phyloP scores from a whole-genome alignment of 1,140 invertebrate species.

The Microplitis demolitor region DNA sequence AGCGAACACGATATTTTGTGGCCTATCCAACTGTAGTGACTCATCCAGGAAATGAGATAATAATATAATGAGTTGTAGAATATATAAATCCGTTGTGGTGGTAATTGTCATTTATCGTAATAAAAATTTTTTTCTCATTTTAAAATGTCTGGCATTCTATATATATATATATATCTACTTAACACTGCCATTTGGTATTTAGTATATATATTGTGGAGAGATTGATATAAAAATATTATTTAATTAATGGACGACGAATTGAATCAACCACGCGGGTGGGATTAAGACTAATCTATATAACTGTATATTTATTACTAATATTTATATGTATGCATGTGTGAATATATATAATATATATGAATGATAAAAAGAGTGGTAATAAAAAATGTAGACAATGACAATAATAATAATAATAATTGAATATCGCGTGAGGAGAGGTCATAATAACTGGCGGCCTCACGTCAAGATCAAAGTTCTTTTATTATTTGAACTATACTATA shows the following conservation, averaged over 20 bases:
- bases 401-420: conserved; percentile 18
- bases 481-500: too few species aligned
- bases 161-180: conserved; percentile 4
- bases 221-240: too few species aligned
- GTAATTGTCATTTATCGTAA: conserved; percentile 15
- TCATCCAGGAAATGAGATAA: conserved; percentile 35
- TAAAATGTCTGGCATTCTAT: background rate
- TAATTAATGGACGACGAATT: background rate
- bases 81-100: background rate
- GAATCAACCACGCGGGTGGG: background rate
- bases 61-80: conserved; percentile 26
- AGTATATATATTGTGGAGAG: too few species aligned
- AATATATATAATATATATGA: background rate
- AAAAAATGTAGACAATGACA: conserved; percentile 14
- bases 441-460: conserved; percentile 16
- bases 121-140: conserved; percentile 1
- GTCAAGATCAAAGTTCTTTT: conserved; percentile 7
- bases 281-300: background rate
- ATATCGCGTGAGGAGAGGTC: conserved; percentile 21
- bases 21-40: conserved; percentile 11
- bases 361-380: background rate
- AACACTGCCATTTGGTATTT: background rate
- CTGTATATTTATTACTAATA: background rate
- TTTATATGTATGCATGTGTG: background rate
- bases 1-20: background rate